Base-by-base conservation (phyloP, 2,797 vertebrate genomes). In the Prunella strophiata region DNA sequence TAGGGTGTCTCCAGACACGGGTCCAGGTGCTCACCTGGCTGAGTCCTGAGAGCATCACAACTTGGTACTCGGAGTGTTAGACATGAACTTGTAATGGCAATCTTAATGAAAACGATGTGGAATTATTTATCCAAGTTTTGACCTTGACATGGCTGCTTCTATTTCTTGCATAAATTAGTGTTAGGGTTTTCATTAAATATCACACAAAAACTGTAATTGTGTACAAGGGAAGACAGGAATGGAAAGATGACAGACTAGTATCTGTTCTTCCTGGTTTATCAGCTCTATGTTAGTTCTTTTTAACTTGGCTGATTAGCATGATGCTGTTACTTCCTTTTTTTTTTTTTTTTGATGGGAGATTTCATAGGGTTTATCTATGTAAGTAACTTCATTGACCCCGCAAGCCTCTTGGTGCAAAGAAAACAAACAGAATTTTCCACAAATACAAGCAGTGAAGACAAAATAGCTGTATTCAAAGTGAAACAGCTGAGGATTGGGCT, bases 1-100 rank as follows among this genome's bases (percentile, higher is more conserved):
- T 3, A 0, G 30, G 62, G 10, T 5, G 3, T 32, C 68, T 43
- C 42, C 70, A 48, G 1, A 7, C 0, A 0, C 7, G 25, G 30
- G 3, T 32, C 54, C 40, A 11, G 12, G 4, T 13, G 13, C 58
- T 50, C 5, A 1, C 43, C 22, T 15, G 12, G 0, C 16, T 25
- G 21, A 14, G 10, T 59, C 26, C 52, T 26, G n/a, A 4, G 16
- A 27, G 34, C 34, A 2, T 6, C 10, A 0, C 4, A 11, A 10
- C 50, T 38, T 30, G 74, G 26, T 8, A 0, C 52, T 50, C 29
- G 1, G 40, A 16, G 5, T 15, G 27, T 38, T 51, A 29, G 65
- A 16, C 0, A 0, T 22, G 48, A 25, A 5, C 11, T 27, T 50
- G 21, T 19, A 19, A 27, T 3, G 27, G 3, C 47, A 38, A 1